Conservation (phyloP, 1,140 invertebrate genomes). For the Drosophila lacteicornis region DNA sequence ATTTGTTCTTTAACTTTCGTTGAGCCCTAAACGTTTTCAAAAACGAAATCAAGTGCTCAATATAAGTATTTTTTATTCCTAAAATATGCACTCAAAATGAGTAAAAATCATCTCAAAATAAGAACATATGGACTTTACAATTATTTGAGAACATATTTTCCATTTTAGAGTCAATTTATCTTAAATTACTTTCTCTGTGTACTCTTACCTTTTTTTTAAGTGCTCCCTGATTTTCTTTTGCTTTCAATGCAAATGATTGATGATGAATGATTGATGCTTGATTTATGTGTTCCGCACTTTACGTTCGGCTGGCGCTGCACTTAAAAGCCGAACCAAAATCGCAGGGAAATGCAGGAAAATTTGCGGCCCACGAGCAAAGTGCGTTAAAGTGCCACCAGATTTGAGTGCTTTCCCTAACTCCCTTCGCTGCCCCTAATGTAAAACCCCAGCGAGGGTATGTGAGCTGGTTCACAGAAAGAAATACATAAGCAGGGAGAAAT, state of each 20-base stretch:
- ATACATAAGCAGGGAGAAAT: too few relatives aligned
- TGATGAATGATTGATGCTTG: constrained; percentile 79
- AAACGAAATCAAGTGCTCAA: too few relatives aligned
- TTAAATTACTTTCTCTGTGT: too few relatives aligned
- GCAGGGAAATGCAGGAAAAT: constrained; percentile 46
- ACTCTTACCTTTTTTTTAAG: not conserved
- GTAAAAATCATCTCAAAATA: too few relatives aligned
- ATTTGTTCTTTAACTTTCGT: too few relatives aligned
- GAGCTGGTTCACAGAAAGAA: not conserved
- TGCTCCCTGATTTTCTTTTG: not conserved
- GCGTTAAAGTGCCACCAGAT: constrained; percentile 66
- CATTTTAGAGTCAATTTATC: too few relatives aligned
- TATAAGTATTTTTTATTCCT: too few relatives aligned
- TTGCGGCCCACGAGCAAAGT: constrained; percentile 42
- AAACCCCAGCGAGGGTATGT: too few relatives aligned
- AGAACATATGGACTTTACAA: too few relatives aligned
- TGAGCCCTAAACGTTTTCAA: too few relatives aligned
- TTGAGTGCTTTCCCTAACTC: constrained; percentile 20
- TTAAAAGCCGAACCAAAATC: constrained; percentile 31
- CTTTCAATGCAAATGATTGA: constrained; percentile 61
- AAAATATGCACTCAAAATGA: too few relatives aligned
- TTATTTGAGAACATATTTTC: too few relatives aligned
- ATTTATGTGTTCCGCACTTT: constrained; percentile 56
- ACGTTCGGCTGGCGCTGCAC: constrained; percentile 35
- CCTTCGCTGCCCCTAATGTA: not conserved